These are phyloP conservation scores for Acropora tenuis DNA, from an alignment of 64 coral and sea anemone genomes.

Conservation along the genomic window DNA sequence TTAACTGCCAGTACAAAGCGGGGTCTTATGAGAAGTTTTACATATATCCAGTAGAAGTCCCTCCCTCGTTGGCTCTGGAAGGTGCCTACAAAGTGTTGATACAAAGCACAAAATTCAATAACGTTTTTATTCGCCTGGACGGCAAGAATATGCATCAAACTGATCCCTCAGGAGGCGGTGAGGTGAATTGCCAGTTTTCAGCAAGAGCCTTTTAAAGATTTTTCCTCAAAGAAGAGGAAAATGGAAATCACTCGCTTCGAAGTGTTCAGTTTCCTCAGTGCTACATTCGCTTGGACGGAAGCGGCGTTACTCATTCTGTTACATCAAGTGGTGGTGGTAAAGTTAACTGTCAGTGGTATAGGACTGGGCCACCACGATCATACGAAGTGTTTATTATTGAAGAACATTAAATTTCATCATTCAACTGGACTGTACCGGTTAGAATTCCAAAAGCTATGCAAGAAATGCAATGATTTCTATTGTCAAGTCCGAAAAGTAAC, in stretches of 20 bases:
- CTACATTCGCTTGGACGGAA: slow-evolving; percentile 33
- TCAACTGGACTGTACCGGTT: too few relatives aligned
- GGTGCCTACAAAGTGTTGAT: neutral
- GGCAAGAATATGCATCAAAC: neutral
- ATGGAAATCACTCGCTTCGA: slow-evolving; percentile 22
- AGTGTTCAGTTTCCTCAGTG: slow-evolving; percentile 18
- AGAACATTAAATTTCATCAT: neutral
- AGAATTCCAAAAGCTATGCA: too few relatives aligned
- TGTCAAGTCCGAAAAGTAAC: too few relatives aligned
- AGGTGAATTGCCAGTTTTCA: slow-evolving; percentile 27
- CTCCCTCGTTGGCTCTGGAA: neutral
- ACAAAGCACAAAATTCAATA: slow-evolving; percentile 11
- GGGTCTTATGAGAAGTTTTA: neutral
- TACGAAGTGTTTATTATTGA: neutral
- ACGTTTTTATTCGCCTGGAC: slow-evolving; percentile 24
- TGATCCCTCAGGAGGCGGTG: neutral
- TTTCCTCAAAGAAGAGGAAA: neutral
- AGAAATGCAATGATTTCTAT: too few relatives aligned
- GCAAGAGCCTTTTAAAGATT: neutral
- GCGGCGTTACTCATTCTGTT: neutral
- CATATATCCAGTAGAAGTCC: slow-evolving; percentile 40
- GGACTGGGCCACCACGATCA: neutral
- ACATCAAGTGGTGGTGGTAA: neutral
- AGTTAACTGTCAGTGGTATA: slow-evolving; percentile 44
- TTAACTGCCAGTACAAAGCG: slow-evolving; percentile 61